These are phyloP conservation scores for Puntigrus tetrazona DNA, from an alignment of 2,113 vertebrate genomes.

Conservation along the genomic window DNA sequence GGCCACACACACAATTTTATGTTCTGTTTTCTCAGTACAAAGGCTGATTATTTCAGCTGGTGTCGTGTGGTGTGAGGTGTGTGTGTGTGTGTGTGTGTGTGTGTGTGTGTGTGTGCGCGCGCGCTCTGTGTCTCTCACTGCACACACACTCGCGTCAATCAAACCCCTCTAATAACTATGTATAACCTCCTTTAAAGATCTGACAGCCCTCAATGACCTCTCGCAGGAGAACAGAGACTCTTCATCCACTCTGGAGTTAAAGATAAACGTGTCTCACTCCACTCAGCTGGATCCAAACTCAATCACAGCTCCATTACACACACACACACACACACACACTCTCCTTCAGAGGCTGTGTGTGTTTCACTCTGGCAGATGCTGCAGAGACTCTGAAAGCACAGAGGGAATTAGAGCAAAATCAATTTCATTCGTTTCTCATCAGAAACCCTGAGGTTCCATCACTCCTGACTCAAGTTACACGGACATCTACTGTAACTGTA, in stretches of 20 bases:
- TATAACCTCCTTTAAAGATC: background rate
- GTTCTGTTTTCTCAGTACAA: constrained; percentile 27
- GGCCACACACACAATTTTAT: background rate
- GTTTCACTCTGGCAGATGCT: constrained; percentile 15
- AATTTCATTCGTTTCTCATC: constrained; percentile 10
- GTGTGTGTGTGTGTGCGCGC: background rate
- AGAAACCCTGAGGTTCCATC: constrained; percentile 6
- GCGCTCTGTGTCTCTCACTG: no score
- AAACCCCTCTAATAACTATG: background rate
- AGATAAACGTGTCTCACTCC: background rate
- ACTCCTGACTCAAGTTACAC: constrained; percentile 27
- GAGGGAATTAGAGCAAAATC: constrained; percentile 11
- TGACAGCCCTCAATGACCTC: background rate
- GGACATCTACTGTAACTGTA: background rate
- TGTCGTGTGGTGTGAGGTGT: constrained; percentile 30
- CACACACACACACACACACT: constrained; percentile 12
- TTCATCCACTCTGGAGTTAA: constrained; percentile 7
- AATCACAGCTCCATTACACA: constrained; percentile 29
- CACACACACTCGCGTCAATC: background rate
- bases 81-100: background rate
- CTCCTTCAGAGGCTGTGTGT: background rate
- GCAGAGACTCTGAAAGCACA: constrained; percentile 11
- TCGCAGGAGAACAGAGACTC: background rate
- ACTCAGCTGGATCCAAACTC: background rate
- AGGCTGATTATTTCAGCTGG: constrained; percentile 10